A percentile compares a stretch with the other conserved stretches of the same genome.
Conservation (phyloP, 2,888 invertebrate genomes). For the Microctonus brassicae region DNA sequence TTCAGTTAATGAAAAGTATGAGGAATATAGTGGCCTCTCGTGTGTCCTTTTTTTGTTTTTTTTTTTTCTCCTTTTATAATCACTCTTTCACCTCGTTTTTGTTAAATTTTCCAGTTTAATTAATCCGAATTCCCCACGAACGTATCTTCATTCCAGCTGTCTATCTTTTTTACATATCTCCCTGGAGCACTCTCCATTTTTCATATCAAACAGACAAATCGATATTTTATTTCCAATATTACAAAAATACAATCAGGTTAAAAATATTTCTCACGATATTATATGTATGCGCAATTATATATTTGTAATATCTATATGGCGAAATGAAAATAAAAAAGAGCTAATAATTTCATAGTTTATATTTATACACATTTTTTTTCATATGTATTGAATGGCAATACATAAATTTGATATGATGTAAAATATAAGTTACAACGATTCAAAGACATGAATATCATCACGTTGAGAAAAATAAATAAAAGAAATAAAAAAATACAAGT, state of each 20-base stretch:
- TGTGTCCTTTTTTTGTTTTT: neutral
- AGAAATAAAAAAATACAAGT: neutral
- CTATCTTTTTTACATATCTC: conserved; percentile 9
- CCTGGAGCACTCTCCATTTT: too few relatives aligned
- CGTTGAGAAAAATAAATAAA: neutral
- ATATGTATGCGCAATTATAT: neutral
- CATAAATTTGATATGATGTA: neutral
- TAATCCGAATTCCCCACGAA: conserved; percentile 50
- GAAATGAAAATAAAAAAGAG: neutral
- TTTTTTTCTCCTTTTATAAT: neutral
- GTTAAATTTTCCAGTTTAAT: conserved; percentile 52
- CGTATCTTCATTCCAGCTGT: conserved; percentile 34
- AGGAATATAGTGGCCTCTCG: conserved; percentile 49
- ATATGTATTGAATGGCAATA: neutral
- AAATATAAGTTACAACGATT: neutral
- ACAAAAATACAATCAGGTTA: neutral
- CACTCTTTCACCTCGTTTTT: conserved; percentile 4
- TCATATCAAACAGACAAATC: conserved; percentile 27
- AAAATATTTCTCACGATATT: neutral
- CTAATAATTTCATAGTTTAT: neutral
- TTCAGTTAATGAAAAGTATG: conserved; percentile 59
- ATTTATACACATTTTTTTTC: neutral
- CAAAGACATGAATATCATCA: neutral
- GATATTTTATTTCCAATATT: conserved; percentile 40
- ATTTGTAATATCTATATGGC: neutral